A percentile compares a stretch with the other conserved stretches of the same genome.
Conservation (phyloP, 2,113 vertebrate genomes). For the Epinephelus lanceolatus region DNA sequence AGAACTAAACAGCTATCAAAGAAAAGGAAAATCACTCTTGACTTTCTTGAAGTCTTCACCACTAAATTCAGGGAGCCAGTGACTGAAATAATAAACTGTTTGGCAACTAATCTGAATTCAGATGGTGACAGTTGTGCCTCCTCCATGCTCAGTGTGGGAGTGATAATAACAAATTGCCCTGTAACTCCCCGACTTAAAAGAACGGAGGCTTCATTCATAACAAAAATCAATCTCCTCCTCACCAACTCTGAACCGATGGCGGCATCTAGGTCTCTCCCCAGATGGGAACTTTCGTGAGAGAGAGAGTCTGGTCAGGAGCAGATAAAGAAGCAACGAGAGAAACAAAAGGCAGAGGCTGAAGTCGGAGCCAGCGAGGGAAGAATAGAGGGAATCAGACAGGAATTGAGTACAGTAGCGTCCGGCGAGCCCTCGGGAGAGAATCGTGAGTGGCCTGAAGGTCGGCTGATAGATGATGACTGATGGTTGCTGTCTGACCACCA, state of each 20-base stretch:
- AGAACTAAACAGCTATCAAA: not conserved
- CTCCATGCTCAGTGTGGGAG: not conserved
- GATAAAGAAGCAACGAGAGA: constrained; percentile 56
- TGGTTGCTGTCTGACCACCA: constrained; percentile 55
- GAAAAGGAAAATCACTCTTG: not conserved
- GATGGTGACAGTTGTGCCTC: not conserved
- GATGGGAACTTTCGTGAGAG: constrained; percentile 11
- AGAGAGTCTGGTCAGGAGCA: constrained; percentile 36
- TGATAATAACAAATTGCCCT: constrained; percentile 40
- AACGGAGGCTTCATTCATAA: constrained; percentile 24
- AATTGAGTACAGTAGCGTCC: constrained; percentile 58
- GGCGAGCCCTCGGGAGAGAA: constrained; percentile 36
- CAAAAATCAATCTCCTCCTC: constrained; percentile 50
- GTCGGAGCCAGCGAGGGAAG: constrained; percentile 11
- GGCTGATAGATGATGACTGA: constrained; percentile 74
- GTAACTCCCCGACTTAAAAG: constrained; percentile 21
- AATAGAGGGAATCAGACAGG: constrained; percentile 54
- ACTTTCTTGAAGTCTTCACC: not conserved
- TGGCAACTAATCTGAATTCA: constrained; percentile 38
- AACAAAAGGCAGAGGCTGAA: constrained; percentile 34
- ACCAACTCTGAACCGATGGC: constrained; percentile 14
- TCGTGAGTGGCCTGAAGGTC: constrained; percentile 62
- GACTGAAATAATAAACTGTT: constrained; percentile 2
- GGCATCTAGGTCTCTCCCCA: constrained; percentile 21
- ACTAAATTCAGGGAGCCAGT: not conserved